Base-by-base conservation (phyloP, 53 echinoderm and acorn worm genomes). In the Luidia sarsii region DNA sequence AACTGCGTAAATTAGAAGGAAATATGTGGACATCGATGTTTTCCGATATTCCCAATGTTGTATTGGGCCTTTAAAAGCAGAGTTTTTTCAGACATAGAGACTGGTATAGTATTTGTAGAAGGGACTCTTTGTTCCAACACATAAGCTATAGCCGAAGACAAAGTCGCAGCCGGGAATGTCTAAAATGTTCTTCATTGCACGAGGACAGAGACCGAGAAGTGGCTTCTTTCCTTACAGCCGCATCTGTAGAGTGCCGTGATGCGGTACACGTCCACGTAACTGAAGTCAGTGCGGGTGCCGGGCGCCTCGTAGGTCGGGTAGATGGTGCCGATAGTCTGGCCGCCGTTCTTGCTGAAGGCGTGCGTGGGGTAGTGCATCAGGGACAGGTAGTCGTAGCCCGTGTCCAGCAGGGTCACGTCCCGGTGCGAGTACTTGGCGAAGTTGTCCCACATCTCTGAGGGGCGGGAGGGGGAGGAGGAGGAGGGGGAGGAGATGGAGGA, bases 321-420 rank as follows among this genome's bases (percentile, higher is more conserved):
- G 8, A 68, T 63, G 20, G 95, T 90, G 41, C 87, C 85, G 45
- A 95, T 90, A 43, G 95, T 95, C 57, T 82, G 82, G 19, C 82
- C 82, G 0, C 92, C 92, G 79, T 88, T 92, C 61, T 85, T 77
- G 43, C 90, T 88, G 83, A 92, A 95, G 24, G 95, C 95, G 43
- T 89, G 71, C 33, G 85, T 55, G 3, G 92, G 95, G 67, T 95
- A 95, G 55, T 95, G 95, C 95, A 95, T 95, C 35, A 95, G 80
- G 2, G 95, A 95, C 29, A 85, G 69, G 55, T 90, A 95, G 68
- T 95, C 95, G 52, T 95, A 95, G 34, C 82, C 82, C 1, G 90
- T 90, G 48, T 87, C 87, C 28, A 95, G 85, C 33, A 88, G 83
- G 43, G 92, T 82, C n/a, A 92, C 92, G 41, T 82, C 80, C 16